Evolutionary conservation across 2,888 invertebrate species (phyloP).

Genomic region (Diaphora mendica): DNA sequence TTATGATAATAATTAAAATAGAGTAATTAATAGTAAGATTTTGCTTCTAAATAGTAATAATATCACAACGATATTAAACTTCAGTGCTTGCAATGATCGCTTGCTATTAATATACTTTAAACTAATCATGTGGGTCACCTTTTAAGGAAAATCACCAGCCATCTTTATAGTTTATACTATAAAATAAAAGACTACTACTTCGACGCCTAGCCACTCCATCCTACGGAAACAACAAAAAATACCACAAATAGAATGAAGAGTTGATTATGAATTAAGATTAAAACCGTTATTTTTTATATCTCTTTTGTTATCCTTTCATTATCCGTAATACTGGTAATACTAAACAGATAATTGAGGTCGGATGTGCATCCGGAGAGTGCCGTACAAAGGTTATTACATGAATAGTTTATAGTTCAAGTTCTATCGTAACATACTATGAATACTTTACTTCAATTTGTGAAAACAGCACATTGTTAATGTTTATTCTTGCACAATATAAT

Average conservation of each 20-base stretch:
- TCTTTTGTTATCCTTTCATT: background rate
- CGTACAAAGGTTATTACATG: background rate
- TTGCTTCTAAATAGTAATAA: background rate
- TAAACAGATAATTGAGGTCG: background rate
- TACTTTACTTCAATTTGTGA: conserved; percentile 19
- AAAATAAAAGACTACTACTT: background rate
- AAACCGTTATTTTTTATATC: background rate
- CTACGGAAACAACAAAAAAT: background rate
- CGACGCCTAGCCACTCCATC: background rate
- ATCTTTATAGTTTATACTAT: background rate
- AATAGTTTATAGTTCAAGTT: background rate
- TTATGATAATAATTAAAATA: background rate
- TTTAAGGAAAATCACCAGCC: background rate
- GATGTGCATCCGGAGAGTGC: background rate
- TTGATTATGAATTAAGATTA: background rate
- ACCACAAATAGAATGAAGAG: background rate
- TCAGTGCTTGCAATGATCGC: background rate
- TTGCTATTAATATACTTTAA: too few relatives aligned
- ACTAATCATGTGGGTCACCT: background rate
- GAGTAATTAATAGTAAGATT: background rate
- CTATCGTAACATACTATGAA: background rate
- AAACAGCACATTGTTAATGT: background rate
- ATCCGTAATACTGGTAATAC: background rate
- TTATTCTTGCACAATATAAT: too few relatives aligned
- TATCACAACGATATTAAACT: background rate